Conservation (phyloP, 2,797 vertebrate species). For the Dipus sagitta region DNA sequence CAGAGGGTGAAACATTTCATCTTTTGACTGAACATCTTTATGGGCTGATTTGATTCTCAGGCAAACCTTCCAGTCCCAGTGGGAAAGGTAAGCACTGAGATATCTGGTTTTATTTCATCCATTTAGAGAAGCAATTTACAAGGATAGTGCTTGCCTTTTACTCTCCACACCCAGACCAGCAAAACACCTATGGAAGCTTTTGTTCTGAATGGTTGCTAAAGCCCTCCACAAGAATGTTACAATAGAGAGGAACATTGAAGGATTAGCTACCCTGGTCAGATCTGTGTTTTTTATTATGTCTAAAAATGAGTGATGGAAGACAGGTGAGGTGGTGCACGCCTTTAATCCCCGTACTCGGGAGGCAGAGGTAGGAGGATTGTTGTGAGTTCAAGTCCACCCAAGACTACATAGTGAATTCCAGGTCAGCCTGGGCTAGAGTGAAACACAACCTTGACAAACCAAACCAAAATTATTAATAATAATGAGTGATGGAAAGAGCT, state of each 20-base stretch:
- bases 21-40: not conserved
- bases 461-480: not conserved
- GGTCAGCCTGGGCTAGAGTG: too few relatives aligned
- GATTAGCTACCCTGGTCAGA: not conserved
- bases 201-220: not conserved
- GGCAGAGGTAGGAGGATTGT: too few relatives aligned
- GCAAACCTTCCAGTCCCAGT: not conserved
- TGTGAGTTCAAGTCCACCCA: too few relatives aligned
- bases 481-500: not conserved
- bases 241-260: rapidly evolving
- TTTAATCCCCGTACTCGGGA: too few relatives aligned
- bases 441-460: too few relatives aligned
- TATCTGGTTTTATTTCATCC: not conserved
- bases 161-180: not conserved
- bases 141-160: not conserved
- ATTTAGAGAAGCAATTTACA: not conserved
- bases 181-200: not conserved
- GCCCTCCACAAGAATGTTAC: not conserved
- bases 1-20: not conserved
- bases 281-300: not conserved
- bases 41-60: not conserved
- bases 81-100: not conserved
- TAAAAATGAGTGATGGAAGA: not conserved
- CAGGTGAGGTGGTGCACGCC: too few relatives aligned
- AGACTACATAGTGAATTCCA: too few relatives aligned